Base-by-base conservation (phyloP, 2,797 vertebrate genomes). In the Danio tinwini region DNA sequence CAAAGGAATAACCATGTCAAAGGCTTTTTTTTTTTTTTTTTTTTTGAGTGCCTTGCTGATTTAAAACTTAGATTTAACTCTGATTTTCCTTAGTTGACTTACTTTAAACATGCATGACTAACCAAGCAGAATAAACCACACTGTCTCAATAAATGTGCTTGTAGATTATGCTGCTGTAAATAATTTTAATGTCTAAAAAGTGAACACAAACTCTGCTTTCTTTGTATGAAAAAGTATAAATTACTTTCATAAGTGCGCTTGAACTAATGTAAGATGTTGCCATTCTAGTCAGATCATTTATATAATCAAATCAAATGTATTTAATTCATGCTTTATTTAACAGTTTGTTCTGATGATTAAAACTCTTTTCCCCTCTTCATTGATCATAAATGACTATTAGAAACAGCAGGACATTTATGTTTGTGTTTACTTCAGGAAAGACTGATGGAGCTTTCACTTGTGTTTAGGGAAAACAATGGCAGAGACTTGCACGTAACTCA, bases 221-320 rank as follows among this genome's bases (percentile, higher is more conserved):
- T 44, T 61, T 74, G 37, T n/a, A 13, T 74, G 17, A 37, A 45
- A 2, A 10, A 29, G 29, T 29, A 29, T 29, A 29, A 29, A 29
- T 29, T 29, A 1, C 29, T 29, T 29, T 29, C 29, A 29, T 29
- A 29, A 29, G 29, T 29, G 29, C 29, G 58, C 37, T 71, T 71
- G 50, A 75, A 71, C 76, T 29, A 50, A 79, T 82, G 49, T 44
- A 67, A 73, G 29, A 81, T 77, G 44, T 58, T 9, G 37, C 49
- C 42, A 50, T 16, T 68, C 21, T n/a, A 6, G 53, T 53, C 69
- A 61, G 45, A 67, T 78, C 44, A 69, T 69, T 65, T n/a, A 17
- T 63, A 39, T 29, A 82, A 74, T 47, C 56, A 63, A 29, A 44
- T 70, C 37, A 55, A 63, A 47, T 70, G 45, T 17, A 44, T 79